Conservation (phyloP, 1,140 invertebrate species). For the Zaprionus camerounensis region DNA sequence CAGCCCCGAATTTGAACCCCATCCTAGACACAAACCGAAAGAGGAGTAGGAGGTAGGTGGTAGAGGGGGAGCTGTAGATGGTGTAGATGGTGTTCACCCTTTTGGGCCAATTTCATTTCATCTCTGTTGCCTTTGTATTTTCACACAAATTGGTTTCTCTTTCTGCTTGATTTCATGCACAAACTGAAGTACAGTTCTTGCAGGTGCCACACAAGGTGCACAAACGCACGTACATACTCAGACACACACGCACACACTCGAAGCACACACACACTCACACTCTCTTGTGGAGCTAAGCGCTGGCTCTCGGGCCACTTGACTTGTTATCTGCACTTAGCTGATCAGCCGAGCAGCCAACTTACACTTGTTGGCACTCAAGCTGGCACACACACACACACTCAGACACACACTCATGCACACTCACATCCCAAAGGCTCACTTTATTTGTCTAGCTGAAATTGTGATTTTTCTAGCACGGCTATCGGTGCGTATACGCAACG, state of each 20-base stretch:
- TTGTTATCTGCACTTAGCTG: slow-evolving; percentile 77
- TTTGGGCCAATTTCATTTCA: slow-evolving; percentile 76
- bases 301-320: slow-evolving; percentile 62
- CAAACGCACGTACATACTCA: neutral
- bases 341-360: slow-evolving; percentile 68
- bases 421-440: slow-evolving; percentile 31
- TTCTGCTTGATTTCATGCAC: slow-evolving; percentile 80
- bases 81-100: slow-evolving; percentile 24
- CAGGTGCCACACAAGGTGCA: slow-evolving; percentile 52
- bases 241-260: slow-evolving; percentile 13
- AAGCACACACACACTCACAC: slow-evolving; percentile 24
- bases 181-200: slow-evolving; percentile 66
- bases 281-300: slow-evolving; percentile 44
- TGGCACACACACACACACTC: slow-evolving; percentile 6
- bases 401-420: neutral
- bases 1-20: slow-evolving; percentile 2
- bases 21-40: slow-evolving; percentile 4
- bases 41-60: too few relatives aligned
- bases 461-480: slow-evolving; percentile 43
- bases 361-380: slow-evolving; percentile 73
- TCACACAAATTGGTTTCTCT: slow-evolving; percentile 80
- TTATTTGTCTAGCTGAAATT: slow-evolving; percentile 63
- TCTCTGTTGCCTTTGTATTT: slow-evolving; percentile 61
- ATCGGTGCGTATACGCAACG: slow-evolving; percentile 59
- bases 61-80: too few relatives aligned